These are phyloP conservation scores for Lasioglossum zephyrum DNA, from an alignment of 2,888 invertebrate species.

Conservation along the genomic window DNA sequence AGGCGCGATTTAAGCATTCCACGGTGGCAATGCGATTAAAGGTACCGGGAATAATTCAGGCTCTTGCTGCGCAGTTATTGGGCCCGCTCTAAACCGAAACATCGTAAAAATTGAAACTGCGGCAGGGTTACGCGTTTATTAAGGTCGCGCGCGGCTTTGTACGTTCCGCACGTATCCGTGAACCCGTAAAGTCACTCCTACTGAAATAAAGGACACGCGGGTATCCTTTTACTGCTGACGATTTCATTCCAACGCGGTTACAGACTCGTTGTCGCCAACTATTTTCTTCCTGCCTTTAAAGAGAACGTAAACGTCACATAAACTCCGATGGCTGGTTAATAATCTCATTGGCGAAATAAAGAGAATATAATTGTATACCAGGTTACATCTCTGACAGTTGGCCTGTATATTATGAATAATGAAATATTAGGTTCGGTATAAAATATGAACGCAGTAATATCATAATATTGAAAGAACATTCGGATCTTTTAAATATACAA, in stretches of 20 bases:
- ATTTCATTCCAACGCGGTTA: conserved; percentile 31
- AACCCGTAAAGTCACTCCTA: conserved; percentile 41
- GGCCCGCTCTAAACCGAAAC: conserved; percentile 16
- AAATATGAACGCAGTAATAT: too few species aligned
- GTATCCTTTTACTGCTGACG: conserved; percentile 39
- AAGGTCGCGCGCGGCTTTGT: conserved; percentile 24
- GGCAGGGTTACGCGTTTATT: conserved; percentile 34
- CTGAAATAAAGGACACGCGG: conserved; percentile 30
- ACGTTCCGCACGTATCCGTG: conserved; percentile 50
- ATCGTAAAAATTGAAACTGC: conserved; percentile 50
- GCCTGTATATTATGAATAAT: too few species aligned
- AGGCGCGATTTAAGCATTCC: conserved; percentile 36
- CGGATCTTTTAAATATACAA: too few species aligned
- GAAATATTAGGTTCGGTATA: too few species aligned
- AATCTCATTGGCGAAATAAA: background rate
- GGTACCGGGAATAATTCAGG: conserved; percentile 27
- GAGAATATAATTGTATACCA: background rate
- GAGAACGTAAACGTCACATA: background rate
- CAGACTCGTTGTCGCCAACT: conserved; percentile 1
- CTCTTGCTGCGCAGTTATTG: background rate
- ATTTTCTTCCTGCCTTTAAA: background rate
- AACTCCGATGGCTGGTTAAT: background rate
- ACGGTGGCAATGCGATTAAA: conserved; percentile 16
- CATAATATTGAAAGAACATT: too few species aligned
- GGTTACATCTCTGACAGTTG: background rate